Conservation (phyloP, 2,888 invertebrate species). For the Dermolepida albohirtum region DNA sequence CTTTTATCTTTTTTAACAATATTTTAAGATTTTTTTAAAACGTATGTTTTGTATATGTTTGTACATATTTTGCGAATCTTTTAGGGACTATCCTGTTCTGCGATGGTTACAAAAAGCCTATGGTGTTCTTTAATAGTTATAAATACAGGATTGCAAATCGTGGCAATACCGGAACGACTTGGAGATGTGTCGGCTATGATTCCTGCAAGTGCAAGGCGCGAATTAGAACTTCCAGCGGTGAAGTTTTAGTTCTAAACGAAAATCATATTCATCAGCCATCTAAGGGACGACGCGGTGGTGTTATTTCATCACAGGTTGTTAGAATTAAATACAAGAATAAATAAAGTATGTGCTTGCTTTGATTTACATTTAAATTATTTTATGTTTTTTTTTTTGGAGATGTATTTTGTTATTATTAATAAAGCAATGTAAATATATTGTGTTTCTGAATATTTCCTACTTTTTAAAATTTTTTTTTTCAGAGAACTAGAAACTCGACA, state of each 20-base stretch:
- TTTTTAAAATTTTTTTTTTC: no score
- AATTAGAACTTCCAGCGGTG: slow-evolving; percentile 47
- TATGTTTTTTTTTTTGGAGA: no score
- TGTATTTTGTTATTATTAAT: no score
- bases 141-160: slow-evolving; percentile 50
- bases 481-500: no score
- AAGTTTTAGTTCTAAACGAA: slow-evolving; percentile 1
- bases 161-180: slow-evolving; percentile 47
- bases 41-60: not conserved
- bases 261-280: slow-evolving; percentile 9
- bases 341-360: no score
- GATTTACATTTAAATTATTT: no score
- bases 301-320: not conserved
- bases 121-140: slow-evolving; percentile 49
- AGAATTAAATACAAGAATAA: not conserved
- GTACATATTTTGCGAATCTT: slow-evolving; percentile 4
- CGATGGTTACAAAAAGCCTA: slow-evolving; percentile 49
- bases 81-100: slow-evolving; percentile 45
- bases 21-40: not conserved
- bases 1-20: no score
- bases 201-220: slow-evolving; percentile 54
- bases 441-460: no score
- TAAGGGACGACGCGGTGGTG: not conserved
- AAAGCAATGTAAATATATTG: no score
- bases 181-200: slow-evolving; percentile 53